Evolutionary conservation across 2,797 vertebrate species (phyloP).

Genomic region (Rhinatrema bivittatum): DNA sequence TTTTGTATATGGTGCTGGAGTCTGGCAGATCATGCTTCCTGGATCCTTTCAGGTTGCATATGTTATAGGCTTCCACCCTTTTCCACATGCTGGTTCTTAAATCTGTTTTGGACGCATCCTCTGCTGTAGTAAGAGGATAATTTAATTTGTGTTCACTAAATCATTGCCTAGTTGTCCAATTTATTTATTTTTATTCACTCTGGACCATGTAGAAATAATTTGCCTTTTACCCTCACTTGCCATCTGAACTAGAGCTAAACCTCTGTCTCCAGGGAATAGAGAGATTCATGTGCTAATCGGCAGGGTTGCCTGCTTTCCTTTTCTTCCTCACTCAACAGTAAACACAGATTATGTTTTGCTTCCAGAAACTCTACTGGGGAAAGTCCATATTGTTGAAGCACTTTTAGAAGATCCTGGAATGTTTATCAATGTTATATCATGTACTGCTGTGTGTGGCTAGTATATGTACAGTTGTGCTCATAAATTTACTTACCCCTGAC

Average conservation of each 20-base stretch:
- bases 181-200: slow-evolving; percentile 14
- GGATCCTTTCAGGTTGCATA: no score
- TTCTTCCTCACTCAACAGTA: slow-evolving; percentile 5
- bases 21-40: no score
- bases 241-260: slow-evolving; percentile 22
- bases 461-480: no score
- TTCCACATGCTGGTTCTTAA: no score
- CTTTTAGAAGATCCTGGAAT: no score
- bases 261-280: slow-evolving; percentile 9
- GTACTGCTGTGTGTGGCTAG: no score
- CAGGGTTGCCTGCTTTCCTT: slow-evolving; percentile 4
- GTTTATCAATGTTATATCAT: no score
- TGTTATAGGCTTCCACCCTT: no score
- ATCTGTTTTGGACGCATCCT: no score
- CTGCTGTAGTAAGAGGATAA: neutral
- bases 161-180: slow-evolving; percentile 3
- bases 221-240: neutral
- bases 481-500: no score
- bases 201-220: neutral
- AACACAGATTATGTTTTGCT: slow-evolving; percentile 8
- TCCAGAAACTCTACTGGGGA: slow-evolving; percentile 2
- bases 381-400: no score
- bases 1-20: no score
- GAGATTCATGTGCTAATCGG: slow-evolving; percentile 5
- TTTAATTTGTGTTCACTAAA: slow-evolving; percentile 1